Base-by-base conservation (phyloP, 2,888 invertebrate genomes). In the Lasioglossum vierecki region DNA sequence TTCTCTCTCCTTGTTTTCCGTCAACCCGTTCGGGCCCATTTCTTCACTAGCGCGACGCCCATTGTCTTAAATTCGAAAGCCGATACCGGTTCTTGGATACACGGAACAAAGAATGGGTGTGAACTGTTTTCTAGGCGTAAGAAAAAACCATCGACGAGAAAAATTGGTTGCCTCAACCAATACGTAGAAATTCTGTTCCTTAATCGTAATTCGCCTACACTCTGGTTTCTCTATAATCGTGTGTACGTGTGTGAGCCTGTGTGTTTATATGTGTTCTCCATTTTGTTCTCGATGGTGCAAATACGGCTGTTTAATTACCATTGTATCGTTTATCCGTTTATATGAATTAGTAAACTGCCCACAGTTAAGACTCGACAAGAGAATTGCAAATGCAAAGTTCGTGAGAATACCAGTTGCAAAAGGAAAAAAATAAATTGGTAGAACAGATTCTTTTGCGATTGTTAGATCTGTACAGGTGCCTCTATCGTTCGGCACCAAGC, bases 401-500 rank as follows among this genome's bases (percentile, higher is more conserved):
- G 83, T 83, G 86, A 70, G 70, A 85, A 89, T 87, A 92, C 87
- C 88, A 88, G 85, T 91, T 86, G 86, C 84, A 77, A 85, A 88
- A 68, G 18, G 82, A 83, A 46, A 35, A 35, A 35, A 35, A 88
- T 82, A 85, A 46, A 85, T 76, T 44, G 11, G 11, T 57, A 82
- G 79, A 80, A 88, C 81, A 90, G 83, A 70, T 70, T 70, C 41
- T 89, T 82, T 87, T 88, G 91, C 88, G 88, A 88, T 70, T 41
- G 84, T 91, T 91, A 89, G 83, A 92, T 92, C 92, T 90, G 91
- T 93, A 92, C 93, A 92, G 89, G 88, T 89, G 90, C 84, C 87
- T 85, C 87, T 88, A 84, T 79, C 81, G 88, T 79, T 88, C 87
- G 87, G 82, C 86, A 88, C 89, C 88, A 91, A 88, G 87, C 84